Evolutionary conservation across 92 coral and sea anemone species (phyloP).

Genomic region (Epizoanthus scotinus): DNA sequence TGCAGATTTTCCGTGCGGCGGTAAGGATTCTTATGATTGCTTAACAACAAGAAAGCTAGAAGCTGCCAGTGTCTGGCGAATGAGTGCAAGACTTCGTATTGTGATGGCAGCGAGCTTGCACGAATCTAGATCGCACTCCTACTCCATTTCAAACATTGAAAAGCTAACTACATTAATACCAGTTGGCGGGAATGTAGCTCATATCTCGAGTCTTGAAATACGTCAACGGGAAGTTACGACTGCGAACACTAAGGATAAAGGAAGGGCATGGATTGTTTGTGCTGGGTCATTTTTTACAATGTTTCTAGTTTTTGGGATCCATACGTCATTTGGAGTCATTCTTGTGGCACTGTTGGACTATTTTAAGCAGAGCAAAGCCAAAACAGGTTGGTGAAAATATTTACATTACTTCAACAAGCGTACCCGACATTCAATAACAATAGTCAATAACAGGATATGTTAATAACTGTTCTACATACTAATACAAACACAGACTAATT

Average conservation of each 20-base stretch:
- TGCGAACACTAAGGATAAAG: conserved; percentile 49
- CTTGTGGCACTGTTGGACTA: conserved; percentile 70
- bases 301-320: conserved; percentile 86
- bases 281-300: conserved; percentile 78
- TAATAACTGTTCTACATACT: neutral
- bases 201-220: conserved; percentile 60
- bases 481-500: too few species aligned
- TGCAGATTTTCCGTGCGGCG: neutral
- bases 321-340: conserved; percentile 83
- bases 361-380: conserved; percentile 76
- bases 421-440: too few species aligned
- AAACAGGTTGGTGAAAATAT: conserved; percentile 66
- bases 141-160: conserved; percentile 69
- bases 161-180: conserved; percentile 71
- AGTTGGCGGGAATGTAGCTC: conserved; percentile 75
- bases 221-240: conserved; percentile 43
- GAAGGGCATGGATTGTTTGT: conserved; percentile 87
- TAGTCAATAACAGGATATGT: neutral
- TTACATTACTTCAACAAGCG: neutral
- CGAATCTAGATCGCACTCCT: conserved; percentile 51
- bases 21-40: neutral
- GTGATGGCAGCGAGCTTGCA: conserved; percentile 32
- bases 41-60: neutral
- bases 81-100: neutral
- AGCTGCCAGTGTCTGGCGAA: neutral